Conservation (phyloP, 2,113 vertebrate genomes). For the Daubentonia madagascariensis region DNA sequence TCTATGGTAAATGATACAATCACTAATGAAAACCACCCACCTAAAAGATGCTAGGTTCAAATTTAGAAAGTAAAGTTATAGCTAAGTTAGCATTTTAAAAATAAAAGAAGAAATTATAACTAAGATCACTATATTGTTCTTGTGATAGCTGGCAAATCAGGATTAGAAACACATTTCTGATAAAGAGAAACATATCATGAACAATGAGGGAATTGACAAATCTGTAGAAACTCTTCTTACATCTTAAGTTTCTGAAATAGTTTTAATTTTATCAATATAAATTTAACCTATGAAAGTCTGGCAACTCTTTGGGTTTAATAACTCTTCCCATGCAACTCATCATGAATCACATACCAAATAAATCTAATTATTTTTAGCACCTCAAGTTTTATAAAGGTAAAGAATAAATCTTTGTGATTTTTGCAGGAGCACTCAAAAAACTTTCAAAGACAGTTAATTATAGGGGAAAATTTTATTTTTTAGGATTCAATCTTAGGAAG, state of each 20-base stretch:
- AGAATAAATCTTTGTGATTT: neutral
- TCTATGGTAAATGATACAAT: neutral
- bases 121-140: neutral
- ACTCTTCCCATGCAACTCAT: neutral
- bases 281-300: neutral
- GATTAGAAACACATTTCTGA: neutral
- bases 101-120: neutral
- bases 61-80: neutral
- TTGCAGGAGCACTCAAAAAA: neutral
- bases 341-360: neutral
- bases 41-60: neutral
- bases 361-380: neutral
- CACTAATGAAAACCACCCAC: neutral
- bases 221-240: neutral
- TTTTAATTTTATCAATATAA: neutral
- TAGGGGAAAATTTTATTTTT: neutral
- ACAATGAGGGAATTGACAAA: neutral
- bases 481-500: neutral
- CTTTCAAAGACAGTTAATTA: neutral
- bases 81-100: neutral
- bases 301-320: neutral
- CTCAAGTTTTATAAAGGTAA: neutral
- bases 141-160: neutral
- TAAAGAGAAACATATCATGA: neutral
- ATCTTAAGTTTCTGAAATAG: neutral